Base-by-base conservation (phyloP, 1,140 invertebrate species). In the Achroia grisella region DNA sequence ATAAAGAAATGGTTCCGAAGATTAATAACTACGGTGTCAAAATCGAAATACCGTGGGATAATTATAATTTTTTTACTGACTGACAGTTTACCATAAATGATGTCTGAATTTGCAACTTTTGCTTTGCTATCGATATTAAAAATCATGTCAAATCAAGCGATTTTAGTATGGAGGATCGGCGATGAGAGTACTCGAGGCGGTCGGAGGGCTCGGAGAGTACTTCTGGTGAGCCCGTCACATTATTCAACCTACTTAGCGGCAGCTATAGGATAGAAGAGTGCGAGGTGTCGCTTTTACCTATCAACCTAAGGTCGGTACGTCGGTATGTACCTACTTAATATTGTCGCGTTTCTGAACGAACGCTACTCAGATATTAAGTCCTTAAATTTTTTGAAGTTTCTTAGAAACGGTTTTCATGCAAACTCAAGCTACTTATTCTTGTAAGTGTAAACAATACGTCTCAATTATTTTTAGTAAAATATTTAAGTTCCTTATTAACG, bases 131-230 rank as follows among this genome's bases (percentile, higher is more conserved):
- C 77, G 64, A 54, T 63, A 67, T 79, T 80, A 76, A 76, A 83
- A 84, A 84, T 84, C 76, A 77, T 80, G 80, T 80, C 74, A 82
- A 84, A 84, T 84, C 76, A 78, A 77, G 76, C 76, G 80, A 77
- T 84, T 81, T 79, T 76, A 71, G 64, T 62, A 58, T 65, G 66
- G 61, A 74, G 72, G 63, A 68, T 66, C 56, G 65, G 43, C 41
- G 39, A 42, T 52, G 54, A 77, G 71, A 52, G 71, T 54, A 17
- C 80, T 84, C 52, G 49, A 71, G 43, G 58, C 55, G 53, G 48
- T 13, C 49, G 58, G 62, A 61, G 66, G 72, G 66, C 48, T 47
- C 57, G 42, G 60, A 79, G 79, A 58, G 73, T 67, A 56, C 80
- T 80, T 45, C 42, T 59, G 48, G 42, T 33, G 55, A 67, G 62